Base-by-base conservation (phyloP, 2,797 vertebrate genomes). In the Crax fasciolata region DNA sequence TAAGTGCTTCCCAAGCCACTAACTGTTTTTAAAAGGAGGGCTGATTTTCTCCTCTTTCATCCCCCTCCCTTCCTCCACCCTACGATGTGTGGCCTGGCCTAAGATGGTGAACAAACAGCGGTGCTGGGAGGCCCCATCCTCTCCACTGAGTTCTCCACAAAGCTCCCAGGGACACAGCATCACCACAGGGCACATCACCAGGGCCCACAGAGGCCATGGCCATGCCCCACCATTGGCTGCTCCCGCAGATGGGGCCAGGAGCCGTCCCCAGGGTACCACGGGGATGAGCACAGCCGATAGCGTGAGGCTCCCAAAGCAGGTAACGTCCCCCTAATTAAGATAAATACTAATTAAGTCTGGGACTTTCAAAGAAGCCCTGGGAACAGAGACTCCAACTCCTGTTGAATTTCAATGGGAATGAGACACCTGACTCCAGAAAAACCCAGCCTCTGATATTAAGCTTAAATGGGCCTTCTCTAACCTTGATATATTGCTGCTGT, bases 331-430 rank as follows among this genome's bases (percentile, higher is more conserved):
- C 95, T 94, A 96, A 96, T 94, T 94, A 96, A 93, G 94, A 97
- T 95, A 96, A 96, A 96, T 96, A 93, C 94, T 96, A 96, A 96
- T 96, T 96, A 96, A 96, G 87, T 91, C 96, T 96, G 96, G 94
- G 94, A 94, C 85, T 95, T 97, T 96, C 86, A 94, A 88, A 94
- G 95, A 97, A 96, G 86, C 95, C 95, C 95, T 78, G 76, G 82
- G 94, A 96, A 89, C 89, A 89, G 62, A 54, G 89, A 61, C 84
- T 96, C 84, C 87, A 96, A 93, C 93, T 96, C 91, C 67, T 86
- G 91, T 86, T 93, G 94, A 95, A 96, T 97, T 96, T 96, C 96
- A 96, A 93, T 96, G 95, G 95, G 85, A 91, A 90, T 0, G 4
- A 95, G 94, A 91, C 87, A 95, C 95, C 96, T 94, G 87, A 94